Evolutionary conservation across 2,113 vertebrate genomes (phyloP), one percentile per base, ranked within the genome.

Genomic region (Brachypodius melanocephalos): DNA sequence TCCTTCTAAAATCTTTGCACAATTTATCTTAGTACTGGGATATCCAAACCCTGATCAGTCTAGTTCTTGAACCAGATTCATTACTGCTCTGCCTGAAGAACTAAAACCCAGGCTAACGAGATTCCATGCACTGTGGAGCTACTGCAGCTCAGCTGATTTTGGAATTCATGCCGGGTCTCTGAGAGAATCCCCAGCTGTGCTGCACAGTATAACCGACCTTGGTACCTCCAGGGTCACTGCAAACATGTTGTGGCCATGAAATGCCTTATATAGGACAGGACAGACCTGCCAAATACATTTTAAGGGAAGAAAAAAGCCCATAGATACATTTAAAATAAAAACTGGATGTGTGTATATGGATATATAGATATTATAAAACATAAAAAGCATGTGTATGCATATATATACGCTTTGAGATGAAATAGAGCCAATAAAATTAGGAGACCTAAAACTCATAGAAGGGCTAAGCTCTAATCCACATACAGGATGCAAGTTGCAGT

Each of bases 401-500:
- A 25, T 17, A 32, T 24, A 20, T 11, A 14, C 11, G 43, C 24
- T 81, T 63, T 66, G 34, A 90, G 67, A 48, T 29, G 4, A 90
- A 95, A 88, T 17, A 67, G 8, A 85, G 32, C 28, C 12, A 71
- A 69, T 57, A 85, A 92, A 93, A 93, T n/a, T 14, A 84, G 59
- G 34, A 88, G 8, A 77, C 14, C 7, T 83, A 34, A 71, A 92
- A 88, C 85, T 76, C 58, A 52, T 48, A 17, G 84, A 86, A 79
- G 32, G 40, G 11, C 36, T 93, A 90, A 94, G 36, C 32, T 88
- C 84, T 91, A 74, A 87, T 88, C 94, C 66, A 40, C 84, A 85
- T 55, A 59, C 26, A 89, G 63, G 61, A 72, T 87, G 76, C 57
- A 95, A 86, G 34, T 6, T 89, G 74, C 49, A 96, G 49, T 90